Evolutionary conservation across 1,140 invertebrate species (phyloP).

Genomic region (Wasmannia auropunctata): DNA sequence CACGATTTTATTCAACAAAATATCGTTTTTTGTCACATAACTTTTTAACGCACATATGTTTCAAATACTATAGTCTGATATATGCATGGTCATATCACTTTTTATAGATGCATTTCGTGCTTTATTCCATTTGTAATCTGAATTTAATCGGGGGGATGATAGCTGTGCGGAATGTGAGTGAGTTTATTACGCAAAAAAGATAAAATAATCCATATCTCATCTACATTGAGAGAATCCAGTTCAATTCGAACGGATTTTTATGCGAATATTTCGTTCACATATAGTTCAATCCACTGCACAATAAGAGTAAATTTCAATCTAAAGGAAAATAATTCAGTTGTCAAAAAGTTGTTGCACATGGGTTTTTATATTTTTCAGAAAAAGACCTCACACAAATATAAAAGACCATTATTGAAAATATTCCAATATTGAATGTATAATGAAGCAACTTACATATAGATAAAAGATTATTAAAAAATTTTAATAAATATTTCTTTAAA

Average conservation of each 20-base stretch:
- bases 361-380: neutral
- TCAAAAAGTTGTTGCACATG: neutral
- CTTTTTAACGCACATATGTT: neutral
- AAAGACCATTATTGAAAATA: neutral
- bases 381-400: neutral
- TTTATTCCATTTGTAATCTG: conserved; percentile 30
- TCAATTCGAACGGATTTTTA: conserved; percentile 5
- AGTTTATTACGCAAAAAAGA: conserved; percentile 1
- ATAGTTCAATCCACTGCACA: neutral
- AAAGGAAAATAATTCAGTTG: conserved; percentile 29
- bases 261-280: neutral
- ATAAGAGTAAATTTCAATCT: neutral
- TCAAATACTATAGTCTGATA: neutral
- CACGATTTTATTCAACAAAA: neutral
- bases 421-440: neutral
- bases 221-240: conserved; percentile 6
- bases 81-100: conserved; percentile 14
- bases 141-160: neutral
- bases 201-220: conserved; percentile 31
- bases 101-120: neutral
- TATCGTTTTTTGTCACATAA: neutral
- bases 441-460: neutral
- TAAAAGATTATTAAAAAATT: neutral
- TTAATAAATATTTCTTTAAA: neutral
- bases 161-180: neutral